Evolutionary conservation across 2,113 vertebrate species (phyloP).

Genomic region (Phylloscopus trochiloides): DNA sequence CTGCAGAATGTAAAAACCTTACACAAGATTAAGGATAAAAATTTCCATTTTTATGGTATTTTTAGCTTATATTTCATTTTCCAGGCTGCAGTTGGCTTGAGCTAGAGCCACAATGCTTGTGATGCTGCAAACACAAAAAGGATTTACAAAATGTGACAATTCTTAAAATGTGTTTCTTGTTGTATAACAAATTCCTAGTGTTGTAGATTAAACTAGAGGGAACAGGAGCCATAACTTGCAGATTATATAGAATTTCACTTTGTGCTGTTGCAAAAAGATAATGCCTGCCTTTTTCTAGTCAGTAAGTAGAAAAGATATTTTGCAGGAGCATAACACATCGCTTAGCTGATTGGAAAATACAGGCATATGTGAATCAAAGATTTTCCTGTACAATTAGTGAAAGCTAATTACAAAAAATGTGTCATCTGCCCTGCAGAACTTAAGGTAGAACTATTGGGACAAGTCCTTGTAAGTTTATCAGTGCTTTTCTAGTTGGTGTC

Average conservation of each 20-base stretch:
- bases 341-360: not conserved
- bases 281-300: not conserved
- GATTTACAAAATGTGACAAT: constrained; percentile 58
- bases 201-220: constrained; percentile 45
- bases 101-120: constrained; percentile 19
- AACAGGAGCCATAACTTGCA: constrained; percentile 31
- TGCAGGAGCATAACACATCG: not conserved
- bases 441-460: not conserved
- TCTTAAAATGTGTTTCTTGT: constrained; percentile 59
- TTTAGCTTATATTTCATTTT: constrained; percentile 61
- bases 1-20: not conserved
- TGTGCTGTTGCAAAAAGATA: constrained; percentile 25
- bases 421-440: not conserved
- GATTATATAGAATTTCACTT: constrained; percentile 35
- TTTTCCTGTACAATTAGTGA: not conserved
- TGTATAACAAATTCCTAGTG: constrained; percentile 47
- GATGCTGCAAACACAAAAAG: constrained; percentile 21
- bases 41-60: constrained; percentile 29
- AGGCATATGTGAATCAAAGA: not conserved
- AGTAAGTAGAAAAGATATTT: not conserved
- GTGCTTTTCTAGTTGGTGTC: not conserved
- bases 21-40: constrained; percentile 13
- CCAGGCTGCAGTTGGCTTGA: constrained; percentile 55
- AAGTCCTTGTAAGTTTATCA: not conserved
- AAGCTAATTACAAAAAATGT: not conserved